These are phyloP conservation scores for Thalassaphorura encarpata DNA, from an alignment of 1,140 invertebrate species.

Conservation along the genomic window DNA sequence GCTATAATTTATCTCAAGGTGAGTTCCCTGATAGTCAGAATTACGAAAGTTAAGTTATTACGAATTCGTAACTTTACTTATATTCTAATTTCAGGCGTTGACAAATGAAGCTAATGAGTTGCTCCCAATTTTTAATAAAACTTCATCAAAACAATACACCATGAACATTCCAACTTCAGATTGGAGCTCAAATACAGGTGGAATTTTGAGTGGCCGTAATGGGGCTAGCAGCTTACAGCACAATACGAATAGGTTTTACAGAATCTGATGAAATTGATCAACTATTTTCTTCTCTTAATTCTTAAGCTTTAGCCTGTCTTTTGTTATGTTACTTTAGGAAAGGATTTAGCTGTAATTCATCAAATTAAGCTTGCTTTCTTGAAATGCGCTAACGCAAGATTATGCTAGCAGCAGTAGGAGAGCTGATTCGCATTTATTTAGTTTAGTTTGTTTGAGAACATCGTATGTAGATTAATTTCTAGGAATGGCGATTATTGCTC, in stretches of 20 bases:
- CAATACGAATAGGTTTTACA: not conserved
- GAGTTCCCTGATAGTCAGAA: not conserved
- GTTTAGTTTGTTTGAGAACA: too few relatives aligned
- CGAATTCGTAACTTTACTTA: not conserved
- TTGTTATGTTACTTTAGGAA: too few relatives aligned
- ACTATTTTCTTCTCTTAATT: too few relatives aligned
- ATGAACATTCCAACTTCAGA: constrained; percentile 68
- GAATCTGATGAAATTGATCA: too few relatives aligned
- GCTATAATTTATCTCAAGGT: constrained; percentile 95
- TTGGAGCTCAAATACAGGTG: constrained; percentile 47
- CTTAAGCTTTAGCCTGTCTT: too few relatives aligned
- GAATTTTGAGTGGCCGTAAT: not conserved
- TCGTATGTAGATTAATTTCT: too few relatives aligned
- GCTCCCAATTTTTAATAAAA: constrained; percentile 92
- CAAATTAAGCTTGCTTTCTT: too few relatives aligned
- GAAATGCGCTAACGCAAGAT: too few relatives aligned
- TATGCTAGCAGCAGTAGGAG: too few relatives aligned
- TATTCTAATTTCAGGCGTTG: constrained; percentile 55
- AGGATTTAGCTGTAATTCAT: too few relatives aligned
- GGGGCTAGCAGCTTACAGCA: not conserved
- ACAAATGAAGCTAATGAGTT: constrained; percentile 92
- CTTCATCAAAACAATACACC: constrained; percentile 79
- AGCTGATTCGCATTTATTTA: too few relatives aligned
- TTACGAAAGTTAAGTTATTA: not conserved
- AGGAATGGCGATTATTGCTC: too few relatives aligned